Base-by-base conservation (phyloP, 2,888 invertebrate species). In the Galeruca laticollis region DNA sequence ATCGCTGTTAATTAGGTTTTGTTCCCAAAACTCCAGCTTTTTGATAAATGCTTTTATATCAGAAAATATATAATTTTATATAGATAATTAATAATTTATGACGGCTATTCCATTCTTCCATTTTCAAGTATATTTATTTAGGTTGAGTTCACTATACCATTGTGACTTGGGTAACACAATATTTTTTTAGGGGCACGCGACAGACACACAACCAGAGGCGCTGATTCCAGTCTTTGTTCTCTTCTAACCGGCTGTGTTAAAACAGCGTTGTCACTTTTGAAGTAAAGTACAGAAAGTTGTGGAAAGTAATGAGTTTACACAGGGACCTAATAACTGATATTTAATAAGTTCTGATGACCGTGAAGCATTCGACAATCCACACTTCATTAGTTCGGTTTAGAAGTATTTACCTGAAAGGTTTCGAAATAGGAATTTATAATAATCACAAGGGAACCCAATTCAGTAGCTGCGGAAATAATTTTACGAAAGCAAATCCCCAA, bases 141-240 rank as follows among this genome's bases (percentile, higher is more conserved):
- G 3, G 10, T 51, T 11, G 35, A 51, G 0, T 35, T 52, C 35
- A 52, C 20, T 51, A 37, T 49, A 37, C 35, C 47, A 57, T 65
- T 57, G 65, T 65, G 47, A 65, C 57, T 11, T 51, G 26, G 49
- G 66, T 66, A 66, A 66, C 26, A 60, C 21, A 66, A 66, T 59
- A 66, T 66, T 66, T 66, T 65, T 66, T 59, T 51, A 66, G 51
- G 37, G 66, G 66, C 66, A 73, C 73, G 73, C 73, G 73, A 73
- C 73, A 56, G 51, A 49, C 51, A 60, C 21, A 60, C 59, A 56
- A 61, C 43, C 69, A 63, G 67, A 60, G 69, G 67, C 69, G 31
- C 60, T 71, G 71, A 67, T 71, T 71, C 59, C 54, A 68, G 51
- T 57, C 70, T 70, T 73, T 70, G 70, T 73, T 73, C 66, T 26